Percentiles rank a stretch among this genome's conserved stretches.
Evolutionary conservation across 2,888 invertebrate species (phyloP).

Genomic region (Stenurella melanura): DNA sequence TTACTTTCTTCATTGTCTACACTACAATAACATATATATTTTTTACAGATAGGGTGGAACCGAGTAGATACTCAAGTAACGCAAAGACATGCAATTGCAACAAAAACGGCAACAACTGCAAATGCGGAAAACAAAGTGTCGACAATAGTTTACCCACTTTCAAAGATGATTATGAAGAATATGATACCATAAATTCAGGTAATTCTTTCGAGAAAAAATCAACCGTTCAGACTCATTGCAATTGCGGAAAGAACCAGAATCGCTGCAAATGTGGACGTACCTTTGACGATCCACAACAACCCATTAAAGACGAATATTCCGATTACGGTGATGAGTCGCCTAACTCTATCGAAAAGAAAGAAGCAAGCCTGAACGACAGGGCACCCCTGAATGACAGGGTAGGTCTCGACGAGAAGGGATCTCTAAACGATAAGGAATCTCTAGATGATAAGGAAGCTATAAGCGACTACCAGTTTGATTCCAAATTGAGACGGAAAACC

Average conservation of each 20-base stretch:
- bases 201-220: constrained; percentile 31
- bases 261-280: constrained; percentile 37
- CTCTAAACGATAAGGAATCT: background rate
- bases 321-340: constrained; percentile 21
- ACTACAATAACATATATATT: no score
- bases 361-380: background rate
- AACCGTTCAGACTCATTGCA: constrained; percentile 15
- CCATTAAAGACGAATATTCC: constrained; percentile 5
- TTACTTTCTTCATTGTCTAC: no score
- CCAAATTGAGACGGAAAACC: background rate
- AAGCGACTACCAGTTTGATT: background rate
- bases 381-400: background rate
- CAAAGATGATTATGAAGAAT: constrained; percentile 29
- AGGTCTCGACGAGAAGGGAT: no score
- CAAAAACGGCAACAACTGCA: constrained; percentile 52
- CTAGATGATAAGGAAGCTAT: background rate
- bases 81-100: constrained; percentile 49
- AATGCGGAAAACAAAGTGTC: constrained; percentile 46
- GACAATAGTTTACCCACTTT: constrained; percentile 3
- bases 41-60: constrained; percentile 11
- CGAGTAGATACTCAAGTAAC: background rate
- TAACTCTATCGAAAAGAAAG: constrained; percentile 4
- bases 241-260: constrained; percentile 23
- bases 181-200: constrained; percentile 8
- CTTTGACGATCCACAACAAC: background rate